Evolutionary conservation across 2,797 vertebrate genomes (phyloP).

Genomic region (Tympanoctomys barrerae): DNA sequence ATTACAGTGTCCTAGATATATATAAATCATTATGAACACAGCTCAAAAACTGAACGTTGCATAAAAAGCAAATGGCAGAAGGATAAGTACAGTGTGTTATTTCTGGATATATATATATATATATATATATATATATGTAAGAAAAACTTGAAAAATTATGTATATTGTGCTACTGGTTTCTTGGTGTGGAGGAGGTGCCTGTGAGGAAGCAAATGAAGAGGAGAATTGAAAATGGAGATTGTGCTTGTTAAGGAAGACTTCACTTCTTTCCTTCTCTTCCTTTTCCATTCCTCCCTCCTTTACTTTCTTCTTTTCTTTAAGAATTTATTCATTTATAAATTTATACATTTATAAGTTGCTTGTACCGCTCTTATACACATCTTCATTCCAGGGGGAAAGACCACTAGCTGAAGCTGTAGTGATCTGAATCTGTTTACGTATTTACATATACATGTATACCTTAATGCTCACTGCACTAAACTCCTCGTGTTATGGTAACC

Average conservation of each 20-base stretch:
- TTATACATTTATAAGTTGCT: background rate
- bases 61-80: slow-evolving; percentile 69
- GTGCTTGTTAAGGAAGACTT: slow-evolving; percentile 50
- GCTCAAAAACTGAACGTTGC: slow-evolving; percentile 66
- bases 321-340: background rate
- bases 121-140: slow-evolving; percentile 65
- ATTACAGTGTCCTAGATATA: slow-evolving; percentile 65
- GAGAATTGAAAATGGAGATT: slow-evolving; percentile 35
- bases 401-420: background rate
- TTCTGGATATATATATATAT: slow-evolving; percentile 69
- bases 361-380: slow-evolving; percentile 6
- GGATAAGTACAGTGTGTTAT: slow-evolving; percentile 67
- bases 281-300: background rate
- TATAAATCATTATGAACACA: slow-evolving; percentile 54
- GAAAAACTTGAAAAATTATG: slow-evolving; percentile 51
- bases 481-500: background rate
- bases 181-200: slow-evolving; percentile 27
- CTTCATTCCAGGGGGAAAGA: background rate
- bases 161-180: slow-evolving; percentile 52
- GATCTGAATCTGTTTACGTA: no score
- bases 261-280: background rate
- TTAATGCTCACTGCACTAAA: background rate
- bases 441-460: background rate
- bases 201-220: slow-evolving; percentile 50
- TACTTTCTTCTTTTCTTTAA: background rate